phyloP scores from a whole-genome alignment of 2,888 invertebrate genomes.

The Tolmerus cingulatus region DNA sequence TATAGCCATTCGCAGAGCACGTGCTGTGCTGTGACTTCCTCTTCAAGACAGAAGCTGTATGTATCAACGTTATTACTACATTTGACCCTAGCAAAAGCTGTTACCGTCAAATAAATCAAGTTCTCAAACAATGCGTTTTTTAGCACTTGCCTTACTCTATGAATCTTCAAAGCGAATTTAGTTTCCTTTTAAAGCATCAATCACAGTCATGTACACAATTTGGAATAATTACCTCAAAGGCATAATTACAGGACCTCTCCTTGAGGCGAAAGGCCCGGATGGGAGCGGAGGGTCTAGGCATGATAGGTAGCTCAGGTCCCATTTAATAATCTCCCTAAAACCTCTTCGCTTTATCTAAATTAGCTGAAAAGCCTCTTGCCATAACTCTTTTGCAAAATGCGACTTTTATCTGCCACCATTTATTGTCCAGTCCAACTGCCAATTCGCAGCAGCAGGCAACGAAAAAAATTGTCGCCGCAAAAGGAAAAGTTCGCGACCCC shows the following conservation, averaged over 20 bases:
- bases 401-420: slow-evolving; percentile 19
- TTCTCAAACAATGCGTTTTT: not conserved
- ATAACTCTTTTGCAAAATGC: slow-evolving; percentile 26
- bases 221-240: not conserved
- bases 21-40: no score
- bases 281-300: not conserved
- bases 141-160: not conserved
- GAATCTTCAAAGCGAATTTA: not conserved
- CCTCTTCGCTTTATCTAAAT: slow-evolving; percentile 21
- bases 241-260: not conserved
- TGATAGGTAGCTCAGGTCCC: not conserved
- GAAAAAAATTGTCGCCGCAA: slow-evolving; percentile 33
- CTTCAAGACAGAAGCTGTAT: no score
- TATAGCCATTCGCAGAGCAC: no score
- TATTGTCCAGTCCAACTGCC: slow-evolving; percentile 8
- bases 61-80: no score
- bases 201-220: not conserved
- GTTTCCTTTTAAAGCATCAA: not conserved
- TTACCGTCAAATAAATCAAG: not conserved
- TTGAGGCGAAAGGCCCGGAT: not conserved
- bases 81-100: not conserved
- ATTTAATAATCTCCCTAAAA: not conserved
- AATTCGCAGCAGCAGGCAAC: not conserved
- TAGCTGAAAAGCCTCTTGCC: slow-evolving; percentile 10
- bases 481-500: slow-evolving; percentile 39